These are phyloP conservation scores for Acanthosepion pharaonis DNA, from an alignment of 2,888 invertebrate genomes.

Conservation along the genomic window DNA sequence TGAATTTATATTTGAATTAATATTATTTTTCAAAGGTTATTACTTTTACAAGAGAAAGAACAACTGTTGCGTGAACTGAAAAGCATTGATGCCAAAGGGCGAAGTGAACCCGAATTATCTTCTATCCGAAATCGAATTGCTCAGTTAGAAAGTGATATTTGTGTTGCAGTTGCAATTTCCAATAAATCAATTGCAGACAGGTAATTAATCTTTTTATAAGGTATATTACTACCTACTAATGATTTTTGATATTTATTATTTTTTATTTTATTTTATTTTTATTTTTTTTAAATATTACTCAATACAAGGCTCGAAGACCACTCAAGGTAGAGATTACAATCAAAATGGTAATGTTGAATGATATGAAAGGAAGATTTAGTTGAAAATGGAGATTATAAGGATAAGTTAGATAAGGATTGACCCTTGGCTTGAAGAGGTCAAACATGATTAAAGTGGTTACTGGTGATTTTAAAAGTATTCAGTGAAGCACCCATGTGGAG, in stretches of 20 bases:
- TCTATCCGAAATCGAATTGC: constrained; percentile 89
- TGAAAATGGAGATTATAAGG: too few species aligned
- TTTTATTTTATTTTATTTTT: neutral
- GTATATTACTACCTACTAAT: neutral
- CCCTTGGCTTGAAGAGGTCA: too few species aligned
- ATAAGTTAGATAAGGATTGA: too few species aligned
- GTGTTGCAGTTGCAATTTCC: constrained; percentile 91
- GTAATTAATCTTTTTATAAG: constrained; percentile 61
- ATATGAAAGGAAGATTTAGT: too few species aligned
- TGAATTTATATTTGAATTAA: neutral
- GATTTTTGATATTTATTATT: neutral
- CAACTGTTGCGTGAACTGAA: constrained; percentile 90
- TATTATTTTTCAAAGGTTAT: constrained; percentile 77
- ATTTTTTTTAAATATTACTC: too few species aligned
- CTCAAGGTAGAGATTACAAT: too few species aligned
- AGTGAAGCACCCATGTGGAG: too few species aligned
- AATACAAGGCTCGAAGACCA: too few species aligned
- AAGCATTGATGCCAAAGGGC: constrained; percentile 80
- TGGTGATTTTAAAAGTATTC: too few species aligned
- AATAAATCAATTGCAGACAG: constrained; percentile 94
- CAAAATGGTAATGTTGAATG: too few species aligned
- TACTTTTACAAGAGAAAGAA: constrained; percentile 96
- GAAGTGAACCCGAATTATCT: constrained; percentile 88
- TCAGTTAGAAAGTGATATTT: constrained; percentile 90
- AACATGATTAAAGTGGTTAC: too few species aligned